phyloP scores from a whole-genome alignment of 2,888 invertebrate species.

The Trichacis sp. region DNA sequence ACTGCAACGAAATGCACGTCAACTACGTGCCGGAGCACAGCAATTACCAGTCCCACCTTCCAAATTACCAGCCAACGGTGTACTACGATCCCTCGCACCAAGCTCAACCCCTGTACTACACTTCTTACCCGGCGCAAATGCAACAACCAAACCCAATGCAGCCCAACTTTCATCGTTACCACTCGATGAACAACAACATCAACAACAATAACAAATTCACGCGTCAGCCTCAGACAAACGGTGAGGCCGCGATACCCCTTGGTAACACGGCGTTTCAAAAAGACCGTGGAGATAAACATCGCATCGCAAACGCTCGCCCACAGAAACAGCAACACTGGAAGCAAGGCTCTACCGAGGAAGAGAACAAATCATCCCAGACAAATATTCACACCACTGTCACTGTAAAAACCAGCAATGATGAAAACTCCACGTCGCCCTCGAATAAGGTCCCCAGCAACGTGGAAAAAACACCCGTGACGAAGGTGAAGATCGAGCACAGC shows the following conservation, averaged over 20 bases:
- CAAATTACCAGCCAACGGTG: constrained; percentile 42
- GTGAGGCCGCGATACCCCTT: constrained; percentile 34
- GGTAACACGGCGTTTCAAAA: neutral
- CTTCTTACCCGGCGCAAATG: constrained; percentile 40
- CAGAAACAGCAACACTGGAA: constrained; percentile 46
- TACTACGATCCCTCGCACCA: constrained; percentile 48
- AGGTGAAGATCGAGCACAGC: constrained; percentile 56
- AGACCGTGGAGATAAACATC: constrained; percentile 15
- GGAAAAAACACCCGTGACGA: constrained; percentile 46
- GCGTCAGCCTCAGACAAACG: constrained; percentile 50
- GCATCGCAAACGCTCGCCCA: constrained; percentile 17
- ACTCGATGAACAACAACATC: constrained; percentile 24
- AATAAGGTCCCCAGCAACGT: constrained; percentile 25
- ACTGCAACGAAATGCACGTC: constrained; percentile 53
- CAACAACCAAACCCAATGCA: constrained; percentile 62
- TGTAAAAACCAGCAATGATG: constrained; percentile 53
- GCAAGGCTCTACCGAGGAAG: constrained; percentile 46
- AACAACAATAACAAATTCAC: constrained; percentile 61
- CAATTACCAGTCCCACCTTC: constrained; percentile 49
- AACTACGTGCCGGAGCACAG: constrained; percentile 51
- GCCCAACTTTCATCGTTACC: constrained; percentile 62
- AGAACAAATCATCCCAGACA: constrained; percentile 51
- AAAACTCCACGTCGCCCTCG: neutral
- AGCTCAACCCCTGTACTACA: constrained; percentile 44
- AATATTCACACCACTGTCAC: constrained; percentile 54